Evolutionary conservation across 2,113 vertebrate species (phyloP), one percentile per base, ranked within the genome.

Genomic region (Stigmatopora nigra): DNA sequence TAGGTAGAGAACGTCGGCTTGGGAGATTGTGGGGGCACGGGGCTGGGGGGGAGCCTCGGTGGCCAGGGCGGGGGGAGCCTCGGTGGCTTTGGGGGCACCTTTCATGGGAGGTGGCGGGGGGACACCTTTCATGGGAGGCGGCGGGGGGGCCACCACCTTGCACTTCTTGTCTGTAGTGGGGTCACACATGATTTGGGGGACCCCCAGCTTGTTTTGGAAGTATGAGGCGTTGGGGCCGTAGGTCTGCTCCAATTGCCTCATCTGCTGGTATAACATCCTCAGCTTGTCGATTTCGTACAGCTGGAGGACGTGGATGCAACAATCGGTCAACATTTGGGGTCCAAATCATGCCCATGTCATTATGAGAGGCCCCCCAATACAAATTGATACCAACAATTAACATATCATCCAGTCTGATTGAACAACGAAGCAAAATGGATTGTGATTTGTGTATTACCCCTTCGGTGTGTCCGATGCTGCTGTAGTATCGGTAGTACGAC

Each of bases 401-500:
- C n/a, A n/a, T n/a, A n/a, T n/a, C n/a, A n/a, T n/a, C n/a, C n/a
- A n/a, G n/a, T n/a, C n/a, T n/a, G n/a, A n/a, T n/a, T n/a, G n/a
- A n/a, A n/a, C n/a, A n/a, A n/a, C n/a, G n/a, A n/a, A n/a, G n/a
- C n/a, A n/a, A n/a, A n/a, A n/a, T n/a, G n/a, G n/a, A n/a, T n/a
- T n/a, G n/a, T n/a, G n/a, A n/a, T n/a, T n/a, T n/a, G n/a, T n/a
- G n/a, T n/a, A 84, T 84, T 36, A 92, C 91, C 86, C 91, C 91
- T 72, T 91, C 91, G 0, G 86, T 88, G 89, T 92, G 90, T 22
- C 91, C 91, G 36, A 92, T 92, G 83, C 90, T 91, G 77, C 82
- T 92, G 86, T 92, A 92, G 84, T 92, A 92, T 69, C 86, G 84
- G 78, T 92, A 92, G 74, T 91, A 92, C 7, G 90, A 58, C 86